A percentile compares a stretch with the other conserved stretches of the same genome.
Conservation (phyloP, 2,797 vertebrate genomes). For the Sus cebifrons region DNA sequence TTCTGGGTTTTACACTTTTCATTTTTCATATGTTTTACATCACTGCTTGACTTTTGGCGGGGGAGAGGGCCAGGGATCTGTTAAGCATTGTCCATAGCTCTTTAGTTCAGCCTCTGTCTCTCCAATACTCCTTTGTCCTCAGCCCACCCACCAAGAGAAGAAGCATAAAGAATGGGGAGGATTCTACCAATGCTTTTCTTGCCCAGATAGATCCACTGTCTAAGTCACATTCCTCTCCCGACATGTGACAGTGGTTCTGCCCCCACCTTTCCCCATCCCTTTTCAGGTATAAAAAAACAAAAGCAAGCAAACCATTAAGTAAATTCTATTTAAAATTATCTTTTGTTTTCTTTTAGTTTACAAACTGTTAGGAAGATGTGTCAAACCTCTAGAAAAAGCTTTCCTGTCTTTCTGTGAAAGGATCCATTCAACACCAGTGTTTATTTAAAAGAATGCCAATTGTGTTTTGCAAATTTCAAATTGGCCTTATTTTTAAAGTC, state of each 20-base stretch:
- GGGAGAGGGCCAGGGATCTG: not conserved
- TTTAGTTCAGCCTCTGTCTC: not conserved
- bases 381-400: not conserved
- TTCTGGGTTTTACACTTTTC: not conserved
- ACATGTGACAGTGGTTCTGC: not conserved
- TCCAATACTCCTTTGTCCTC: not conserved
- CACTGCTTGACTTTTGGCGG: not conserved
- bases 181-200: not conserved
- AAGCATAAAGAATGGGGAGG: not conserved
- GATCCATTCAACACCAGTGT: not conserved
- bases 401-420: not conserved
- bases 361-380: not conserved
- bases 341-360: not conserved
- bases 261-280: not conserved
- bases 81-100: not conserved
- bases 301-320: not conserved
- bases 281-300: not conserved
- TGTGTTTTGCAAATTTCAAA: not conserved
- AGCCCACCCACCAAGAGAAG: not conserved
- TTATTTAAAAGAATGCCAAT: constrained; percentile 26
- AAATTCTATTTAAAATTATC: not conserved
- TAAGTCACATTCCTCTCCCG: not conserved
- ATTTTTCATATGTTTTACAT: not conserved
- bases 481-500: not conserved
- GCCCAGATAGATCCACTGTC: not conserved